Evolutionary conservation across 2,113 vertebrate species (phyloP), one percentile per base, ranked within the genome.

Genomic region (Telmatochromis brichardi): DNA sequence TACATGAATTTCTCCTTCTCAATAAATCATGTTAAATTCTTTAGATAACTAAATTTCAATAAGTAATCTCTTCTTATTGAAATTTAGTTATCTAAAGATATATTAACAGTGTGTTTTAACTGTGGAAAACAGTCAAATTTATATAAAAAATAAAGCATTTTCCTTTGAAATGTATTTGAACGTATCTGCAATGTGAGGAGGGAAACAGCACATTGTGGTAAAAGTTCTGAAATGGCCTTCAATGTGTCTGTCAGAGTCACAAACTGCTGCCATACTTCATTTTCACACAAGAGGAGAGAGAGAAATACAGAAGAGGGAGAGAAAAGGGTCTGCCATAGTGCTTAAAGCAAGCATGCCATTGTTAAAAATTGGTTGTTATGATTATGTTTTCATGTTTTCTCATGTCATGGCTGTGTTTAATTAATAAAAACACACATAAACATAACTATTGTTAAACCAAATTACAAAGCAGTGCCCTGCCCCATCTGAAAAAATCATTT

Each of bases 351-450:
- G 35, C 95, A 95, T 95, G 95, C 94, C 50, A 26, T 86, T 82
- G 53, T 91, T 87, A 53, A 58, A 83, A 79, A 85, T 42, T 93
- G 81, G 76, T 88, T 82, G 65, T 76, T 86, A 87, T 83, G 85
- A 92, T 95, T 92, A 92, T 94, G 92, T 95, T 94, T 94, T 84
- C 63, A 92, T 93, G 92, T 92, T 90, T 91, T 28, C 28, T 50
- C 71, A 50, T 76, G 42, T 89, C 84, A 55, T 15, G 47, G 4
- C 11, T 57, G 35, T 31, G 47, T 26, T 42, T 47, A 51, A 73
- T 31, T 28, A 47, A 55, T 42, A 40, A 80, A n/a, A 53, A 95
- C 89, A 93, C 92, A 95, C 91, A 95, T 90, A 91, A 94, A 94
- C 91, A 93, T 95, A 93, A 94, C 89, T 89, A 85, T 84, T 68